Conservation (phyloP, 2,113 vertebrate genomes). For the Brachionichthys hirsutus region DNA sequence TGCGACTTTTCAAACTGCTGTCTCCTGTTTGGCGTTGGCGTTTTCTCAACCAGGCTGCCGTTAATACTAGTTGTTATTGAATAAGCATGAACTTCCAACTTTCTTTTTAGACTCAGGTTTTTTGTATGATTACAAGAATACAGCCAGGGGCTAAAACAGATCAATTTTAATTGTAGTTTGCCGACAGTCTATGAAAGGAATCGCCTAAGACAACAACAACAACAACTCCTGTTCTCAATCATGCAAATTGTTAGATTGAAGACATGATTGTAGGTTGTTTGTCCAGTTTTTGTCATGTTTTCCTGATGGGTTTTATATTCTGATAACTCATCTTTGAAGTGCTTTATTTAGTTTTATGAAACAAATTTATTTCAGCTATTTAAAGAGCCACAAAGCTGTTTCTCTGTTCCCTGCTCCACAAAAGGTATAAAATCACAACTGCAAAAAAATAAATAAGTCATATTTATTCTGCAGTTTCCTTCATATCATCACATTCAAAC, state of each 20-base stretch:
- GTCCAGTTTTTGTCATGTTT: slow-evolving; percentile 35
- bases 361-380: slow-evolving; percentile 46
- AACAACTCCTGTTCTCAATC: slow-evolving; percentile 24
- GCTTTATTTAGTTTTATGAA: slow-evolving; percentile 43
- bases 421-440: slow-evolving; percentile 63
- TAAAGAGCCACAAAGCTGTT: slow-evolving; percentile 53
- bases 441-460: slow-evolving; percentile 58
- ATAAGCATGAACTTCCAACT: no score
- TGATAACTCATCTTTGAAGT: slow-evolving; percentile 48
- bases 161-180: no score
- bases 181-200: no score
- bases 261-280: slow-evolving; percentile 45
- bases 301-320: slow-evolving; percentile 25
- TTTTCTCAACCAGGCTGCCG: no score
- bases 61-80: no score
- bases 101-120: no score
- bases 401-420: slow-evolving; percentile 40
- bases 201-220: slow-evolving; percentile 17
- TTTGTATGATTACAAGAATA: no score
- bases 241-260: slow-evolving; percentile 27
- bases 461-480: slow-evolving; percentile 65
- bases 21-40: no score
- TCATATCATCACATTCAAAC: slow-evolving; percentile 78
- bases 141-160: no score
- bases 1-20: no score